phyloP scores from a whole-genome alignment of 2,797 vertebrate genomes.

The Hapalemur alaotrensis region DNA sequence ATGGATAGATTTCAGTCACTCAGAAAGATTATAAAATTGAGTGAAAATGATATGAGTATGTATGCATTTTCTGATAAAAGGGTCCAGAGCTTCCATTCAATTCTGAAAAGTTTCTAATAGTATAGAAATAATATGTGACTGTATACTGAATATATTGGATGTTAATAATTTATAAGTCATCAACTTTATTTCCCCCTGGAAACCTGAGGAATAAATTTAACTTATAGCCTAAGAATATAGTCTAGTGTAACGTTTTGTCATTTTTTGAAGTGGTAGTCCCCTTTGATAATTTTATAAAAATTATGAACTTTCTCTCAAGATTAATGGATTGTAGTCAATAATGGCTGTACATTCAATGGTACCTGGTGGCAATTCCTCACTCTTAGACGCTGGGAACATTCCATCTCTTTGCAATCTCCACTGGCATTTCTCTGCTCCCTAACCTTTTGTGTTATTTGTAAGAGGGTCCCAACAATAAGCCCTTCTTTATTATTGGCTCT shows the following conservation, averaged over 20 bases:
- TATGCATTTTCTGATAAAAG: not conserved
- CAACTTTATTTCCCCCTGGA: not conserved
- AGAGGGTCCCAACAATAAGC: not conserved
- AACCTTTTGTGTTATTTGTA: not conserved
- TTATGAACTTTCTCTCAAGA: not conserved
- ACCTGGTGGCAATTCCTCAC: not conserved
- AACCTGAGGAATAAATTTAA: not conserved
- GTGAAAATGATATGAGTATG: not conserved
- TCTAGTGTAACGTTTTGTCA: not conserved
- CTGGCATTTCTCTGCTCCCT: not conserved
- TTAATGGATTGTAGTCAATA: not conserved
- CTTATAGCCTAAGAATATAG: not conserved
- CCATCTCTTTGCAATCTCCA: not conserved
- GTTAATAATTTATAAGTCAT: not conserved
- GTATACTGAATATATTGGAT: not conserved
- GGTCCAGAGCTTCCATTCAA: not conserved
- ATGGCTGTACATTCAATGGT: no score
- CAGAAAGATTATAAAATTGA: not conserved
- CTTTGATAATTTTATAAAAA: not conserved
- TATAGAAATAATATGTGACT: not conserved
- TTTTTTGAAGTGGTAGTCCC: not conserved
- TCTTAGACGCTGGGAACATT: not conserved
- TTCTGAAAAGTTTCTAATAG: not conserved
- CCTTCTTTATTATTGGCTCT: not conserved
- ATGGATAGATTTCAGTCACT: not conserved